Percentiles rank a stretch among this genome's conserved stretches.
phyloP scores from a whole-genome alignment of 2,797 vertebrate genomes.

The Lophotriccus pileatus region DNA sequence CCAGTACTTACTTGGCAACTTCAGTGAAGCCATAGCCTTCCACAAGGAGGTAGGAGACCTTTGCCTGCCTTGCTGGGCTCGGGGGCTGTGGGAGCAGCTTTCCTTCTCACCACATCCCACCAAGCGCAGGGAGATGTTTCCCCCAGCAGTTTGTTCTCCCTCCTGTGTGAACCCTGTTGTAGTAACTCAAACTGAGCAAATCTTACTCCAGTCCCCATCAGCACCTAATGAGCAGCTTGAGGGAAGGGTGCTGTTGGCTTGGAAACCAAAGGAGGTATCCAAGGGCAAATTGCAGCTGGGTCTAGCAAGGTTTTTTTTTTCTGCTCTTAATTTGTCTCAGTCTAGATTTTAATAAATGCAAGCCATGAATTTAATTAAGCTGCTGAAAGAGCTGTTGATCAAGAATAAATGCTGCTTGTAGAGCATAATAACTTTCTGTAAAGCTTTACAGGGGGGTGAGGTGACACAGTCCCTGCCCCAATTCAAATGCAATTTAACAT shows the following conservation, averaged over 20 bases:
- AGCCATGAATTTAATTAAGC: conserved; percentile 39
- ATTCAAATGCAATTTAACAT: not conserved
- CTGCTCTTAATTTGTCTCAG: conserved; percentile 29
- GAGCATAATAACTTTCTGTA: not conserved
- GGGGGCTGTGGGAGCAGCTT: not conserved
- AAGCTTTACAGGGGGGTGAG: not conserved
- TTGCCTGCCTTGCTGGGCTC: not conserved
- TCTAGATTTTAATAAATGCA: conserved; percentile 36
- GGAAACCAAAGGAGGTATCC: not conserved
- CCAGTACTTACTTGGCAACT: conserved; percentile 94
- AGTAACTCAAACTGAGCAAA: not conserved
- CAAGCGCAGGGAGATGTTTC: not conserved
- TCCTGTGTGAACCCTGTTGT: not conserved
- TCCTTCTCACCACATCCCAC: not conserved
- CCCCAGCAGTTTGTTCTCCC: not conserved
- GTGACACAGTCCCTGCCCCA: not conserved
- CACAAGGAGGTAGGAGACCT: conserved; percentile 90
- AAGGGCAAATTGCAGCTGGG: conserved; percentile 8
- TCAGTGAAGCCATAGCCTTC: conserved; percentile 90
- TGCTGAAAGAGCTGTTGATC: conserved; percentile 39
- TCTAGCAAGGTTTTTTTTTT: not conserved
- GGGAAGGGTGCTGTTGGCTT: conserved; percentile 11
- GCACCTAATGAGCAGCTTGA: not conserved
- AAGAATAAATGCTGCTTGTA: conserved; percentile 6
- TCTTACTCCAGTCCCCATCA: not conserved